phyloP scores from a whole-genome alignment of 2,113 vertebrate species.

The Dipodomys merriami region DNA sequence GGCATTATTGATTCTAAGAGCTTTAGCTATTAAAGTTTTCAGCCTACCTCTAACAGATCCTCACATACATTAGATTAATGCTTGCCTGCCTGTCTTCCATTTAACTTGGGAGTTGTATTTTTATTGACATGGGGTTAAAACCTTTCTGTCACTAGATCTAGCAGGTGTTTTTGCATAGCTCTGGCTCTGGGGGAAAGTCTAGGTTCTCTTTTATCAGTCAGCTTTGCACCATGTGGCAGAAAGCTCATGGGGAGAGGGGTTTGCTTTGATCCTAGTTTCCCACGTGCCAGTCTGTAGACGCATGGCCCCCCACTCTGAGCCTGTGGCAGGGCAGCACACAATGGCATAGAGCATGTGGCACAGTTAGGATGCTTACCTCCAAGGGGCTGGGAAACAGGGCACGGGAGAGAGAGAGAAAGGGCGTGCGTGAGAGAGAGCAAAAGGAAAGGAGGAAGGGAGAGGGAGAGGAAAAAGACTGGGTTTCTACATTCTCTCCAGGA shows the following conservation, averaged over 20 bases:
- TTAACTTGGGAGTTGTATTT: background rate
- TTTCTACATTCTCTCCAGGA: no score
- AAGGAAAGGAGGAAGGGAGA: no score
- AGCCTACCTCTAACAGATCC: fast-evolving
- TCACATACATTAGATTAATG: fast-evolving
- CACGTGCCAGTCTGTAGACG: background rate
- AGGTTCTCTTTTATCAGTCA: background rate
- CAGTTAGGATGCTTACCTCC: no score
- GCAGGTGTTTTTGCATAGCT: background rate
- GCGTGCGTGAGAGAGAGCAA: no score
- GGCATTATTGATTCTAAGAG: background rate
- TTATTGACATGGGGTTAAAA: fast-evolving
- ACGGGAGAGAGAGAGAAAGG: no score
- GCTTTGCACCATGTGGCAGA: background rate
- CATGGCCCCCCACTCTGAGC: no score
- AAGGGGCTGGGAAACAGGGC: no score
- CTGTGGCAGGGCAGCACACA: no score
- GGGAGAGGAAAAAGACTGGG: no score
- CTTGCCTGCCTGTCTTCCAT: background rate
- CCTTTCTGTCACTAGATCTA: no score
- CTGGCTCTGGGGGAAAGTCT: background rate
- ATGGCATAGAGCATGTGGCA: no score
- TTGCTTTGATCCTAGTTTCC: background rate
- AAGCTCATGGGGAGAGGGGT: background rate
- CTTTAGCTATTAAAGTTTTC: fast-evolving